Percentiles rank a stretch among this genome's conserved stretches.
Conservation (phyloP, 2,888 invertebrate species). For the Ferrisia virgata region DNA sequence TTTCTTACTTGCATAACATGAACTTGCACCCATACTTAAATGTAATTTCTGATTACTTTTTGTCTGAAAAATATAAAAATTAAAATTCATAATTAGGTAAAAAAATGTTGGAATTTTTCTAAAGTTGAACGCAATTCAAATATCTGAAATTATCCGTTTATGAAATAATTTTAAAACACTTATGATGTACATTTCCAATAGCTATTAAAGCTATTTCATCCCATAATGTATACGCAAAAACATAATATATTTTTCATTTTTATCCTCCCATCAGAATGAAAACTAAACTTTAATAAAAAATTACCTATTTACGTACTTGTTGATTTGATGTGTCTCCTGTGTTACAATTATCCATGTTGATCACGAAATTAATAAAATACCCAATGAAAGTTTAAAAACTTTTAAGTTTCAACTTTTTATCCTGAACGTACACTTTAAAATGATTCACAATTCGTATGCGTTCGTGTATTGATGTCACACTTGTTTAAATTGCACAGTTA, state of each 20-base stretch:
- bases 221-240: too few species aligned
- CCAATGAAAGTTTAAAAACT: not conserved
- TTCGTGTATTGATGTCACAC: not conserved
- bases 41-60: not conserved
- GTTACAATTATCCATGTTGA: not conserved
- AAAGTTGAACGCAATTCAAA: too few species aligned
- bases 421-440: not conserved
- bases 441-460: not conserved
- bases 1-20: not conserved
- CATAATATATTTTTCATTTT: too few species aligned
- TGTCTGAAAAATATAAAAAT: not conserved
- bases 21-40: not conserved
- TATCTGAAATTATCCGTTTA: too few species aligned
- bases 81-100: too few species aligned
- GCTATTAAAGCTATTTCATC: too few species aligned
- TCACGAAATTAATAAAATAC: not conserved
- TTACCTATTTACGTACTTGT: not conserved
- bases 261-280: not conserved
- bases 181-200: too few species aligned
- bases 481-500: not conserved
- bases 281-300: not conserved
- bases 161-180: too few species aligned
- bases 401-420: not conserved
- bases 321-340: not conserved
- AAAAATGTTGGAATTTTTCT: too few species aligned